Evolutionary conservation across 2,797 vertebrate species (phyloP).

Genomic region (Cossypha caffra): DNA sequence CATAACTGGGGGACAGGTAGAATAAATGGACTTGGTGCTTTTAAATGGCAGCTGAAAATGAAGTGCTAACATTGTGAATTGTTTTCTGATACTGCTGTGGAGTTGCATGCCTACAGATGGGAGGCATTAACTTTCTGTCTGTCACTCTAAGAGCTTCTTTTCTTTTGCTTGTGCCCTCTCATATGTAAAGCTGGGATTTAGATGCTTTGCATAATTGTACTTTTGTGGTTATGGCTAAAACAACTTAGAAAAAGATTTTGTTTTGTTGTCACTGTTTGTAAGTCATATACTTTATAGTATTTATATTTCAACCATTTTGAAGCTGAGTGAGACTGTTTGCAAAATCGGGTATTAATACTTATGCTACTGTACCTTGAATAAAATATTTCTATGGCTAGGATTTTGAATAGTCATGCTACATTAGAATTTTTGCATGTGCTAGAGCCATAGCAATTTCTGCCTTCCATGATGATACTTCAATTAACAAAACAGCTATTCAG

Average conservation of each 20-base stretch:
- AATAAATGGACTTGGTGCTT: background rate
- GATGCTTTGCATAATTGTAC: background rate
- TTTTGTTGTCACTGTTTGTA: background rate
- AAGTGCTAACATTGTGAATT: background rate
- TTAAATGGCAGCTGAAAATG: constrained; percentile 26
- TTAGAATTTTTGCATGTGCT: background rate
- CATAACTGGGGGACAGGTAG: background rate
- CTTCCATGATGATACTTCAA: background rate
- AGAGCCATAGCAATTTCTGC: background rate
- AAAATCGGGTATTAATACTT: background rate
- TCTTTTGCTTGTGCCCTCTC: background rate
- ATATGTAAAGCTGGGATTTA: background rate
- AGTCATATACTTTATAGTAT: background rate
- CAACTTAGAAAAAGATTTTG: background rate
- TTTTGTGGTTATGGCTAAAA: background rate
- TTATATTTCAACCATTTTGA: background rate
- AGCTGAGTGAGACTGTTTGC: background rate
- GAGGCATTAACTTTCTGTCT: background rate
- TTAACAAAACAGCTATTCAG: background rate
- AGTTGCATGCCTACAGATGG: background rate
- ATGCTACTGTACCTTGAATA: background rate
- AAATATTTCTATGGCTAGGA: background rate
- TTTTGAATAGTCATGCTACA: background rate
- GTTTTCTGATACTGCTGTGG: background rate
- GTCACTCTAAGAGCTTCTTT: background rate